These are phyloP conservation scores for Hepsetus odoe DNA, from an alignment of 2,113 vertebrate genomes.

Conservation along the genomic window DNA sequence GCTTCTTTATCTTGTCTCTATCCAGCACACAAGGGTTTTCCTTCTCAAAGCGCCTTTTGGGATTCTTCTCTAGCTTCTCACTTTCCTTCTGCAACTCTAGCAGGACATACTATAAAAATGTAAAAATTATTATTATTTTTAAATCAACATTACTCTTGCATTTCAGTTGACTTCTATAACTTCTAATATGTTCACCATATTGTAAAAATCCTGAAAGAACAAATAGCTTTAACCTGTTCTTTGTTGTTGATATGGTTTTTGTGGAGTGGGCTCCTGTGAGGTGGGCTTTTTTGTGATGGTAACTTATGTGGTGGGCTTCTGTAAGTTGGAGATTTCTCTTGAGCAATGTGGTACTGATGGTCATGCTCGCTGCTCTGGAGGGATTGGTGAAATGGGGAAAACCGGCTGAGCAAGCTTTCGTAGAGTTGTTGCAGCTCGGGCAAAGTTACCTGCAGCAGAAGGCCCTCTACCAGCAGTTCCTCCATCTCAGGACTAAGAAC, in stretches of 20 bases:
- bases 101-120: slow-evolving; percentile 70
- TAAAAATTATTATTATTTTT: not conserved
- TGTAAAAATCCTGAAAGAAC: not conserved
- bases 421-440: slow-evolving; percentile 95
- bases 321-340: slow-evolving; percentile 24
- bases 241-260: slow-evolving; percentile 12
- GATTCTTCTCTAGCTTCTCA: slow-evolving; percentile 78
- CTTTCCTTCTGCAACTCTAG: slow-evolving; percentile 79
- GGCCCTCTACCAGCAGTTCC: slow-evolving; percentile 93
- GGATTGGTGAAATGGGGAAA: slow-evolving; percentile 67
- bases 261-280: not conserved
- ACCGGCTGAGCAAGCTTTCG: slow-evolving; percentile 82
- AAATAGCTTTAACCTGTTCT: slow-evolving; percentile 36
- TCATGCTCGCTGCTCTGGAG: slow-evolving; percentile 67
- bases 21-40: slow-evolving; percentile 75
- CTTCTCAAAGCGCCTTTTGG: slow-evolving; percentile 85
- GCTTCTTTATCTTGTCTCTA: slow-evolving; percentile 83
- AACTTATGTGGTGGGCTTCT: slow-evolving; percentile 14
- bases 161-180: not conserved
- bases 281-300: not conserved
- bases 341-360: slow-evolving; percentile 66
- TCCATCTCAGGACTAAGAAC: slow-evolving; percentile 86
- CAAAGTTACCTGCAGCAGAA: slow-evolving; percentile 92
- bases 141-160: not conserved
- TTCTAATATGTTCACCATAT: not conserved